phyloP scores from a whole-genome alignment of 2,888 invertebrate genomes.

The Scaptomyza cyrtandrae region DNA sequence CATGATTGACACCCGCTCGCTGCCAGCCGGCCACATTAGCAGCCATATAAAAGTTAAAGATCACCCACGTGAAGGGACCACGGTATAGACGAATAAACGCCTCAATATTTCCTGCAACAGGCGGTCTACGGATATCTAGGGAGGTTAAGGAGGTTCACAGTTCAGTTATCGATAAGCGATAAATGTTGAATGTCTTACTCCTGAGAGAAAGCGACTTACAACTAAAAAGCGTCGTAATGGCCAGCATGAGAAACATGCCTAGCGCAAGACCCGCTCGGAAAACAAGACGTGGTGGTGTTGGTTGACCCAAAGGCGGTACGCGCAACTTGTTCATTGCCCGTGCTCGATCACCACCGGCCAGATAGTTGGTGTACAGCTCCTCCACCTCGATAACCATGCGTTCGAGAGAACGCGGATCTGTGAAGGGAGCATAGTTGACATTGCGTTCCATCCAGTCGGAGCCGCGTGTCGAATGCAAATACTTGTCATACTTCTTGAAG shows the following conservation, averaged over 20 bases:
- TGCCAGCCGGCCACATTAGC: conserved; percentile 98
- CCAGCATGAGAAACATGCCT: conserved; percentile 94
- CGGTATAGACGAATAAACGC: conserved; percentile 95
- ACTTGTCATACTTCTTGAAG: conserved; percentile 98
- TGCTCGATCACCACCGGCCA: conserved; percentile 95
- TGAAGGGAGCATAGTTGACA: conserved; percentile 87
- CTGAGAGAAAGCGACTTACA: conserved; percentile 87
- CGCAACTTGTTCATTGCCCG: conserved; percentile 98
- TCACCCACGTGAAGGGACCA: conserved; percentile 94
- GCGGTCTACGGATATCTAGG: conserved; percentile 52
- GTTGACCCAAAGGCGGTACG: conserved; percentile 97
- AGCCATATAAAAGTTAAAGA: conserved; percentile 96
- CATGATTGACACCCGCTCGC: conserved; percentile 98
- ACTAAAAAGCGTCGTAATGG: conserved; percentile 92
- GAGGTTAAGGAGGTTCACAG: conserved; percentile 1
- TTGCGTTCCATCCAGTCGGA: conserved; percentile 95
- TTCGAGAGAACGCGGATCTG: conserved; percentile 86
- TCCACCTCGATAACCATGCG: conserved; percentile 90
- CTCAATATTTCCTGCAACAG: conserved; percentile 23
- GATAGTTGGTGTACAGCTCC: conserved; percentile 90
- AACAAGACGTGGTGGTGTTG: conserved; percentile 93
- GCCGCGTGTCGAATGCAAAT: conserved; percentile 91
- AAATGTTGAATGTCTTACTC: no score
- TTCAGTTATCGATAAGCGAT: no score
- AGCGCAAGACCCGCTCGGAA: conserved; percentile 97